Evolutionary conservation across 1,140 invertebrate species (phyloP).

Genomic region (Ceratosolen solmsi): DNA sequence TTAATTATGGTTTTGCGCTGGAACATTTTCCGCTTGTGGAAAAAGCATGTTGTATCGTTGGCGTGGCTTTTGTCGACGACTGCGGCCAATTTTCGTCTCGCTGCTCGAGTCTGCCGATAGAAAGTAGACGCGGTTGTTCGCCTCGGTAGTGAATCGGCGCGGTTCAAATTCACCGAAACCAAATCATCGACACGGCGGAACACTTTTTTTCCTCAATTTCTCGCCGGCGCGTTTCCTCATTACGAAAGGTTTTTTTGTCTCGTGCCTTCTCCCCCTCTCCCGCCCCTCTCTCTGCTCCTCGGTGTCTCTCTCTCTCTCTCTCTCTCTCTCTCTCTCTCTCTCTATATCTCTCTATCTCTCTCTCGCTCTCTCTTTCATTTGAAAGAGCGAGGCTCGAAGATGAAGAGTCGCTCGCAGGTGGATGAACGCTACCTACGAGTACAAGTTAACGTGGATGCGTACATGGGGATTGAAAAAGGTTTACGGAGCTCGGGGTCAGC

Average conservation of each 20-base stretch:
- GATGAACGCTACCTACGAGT: too few relatives aligned
- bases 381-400: background rate
- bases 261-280: background rate
- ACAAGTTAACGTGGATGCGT: background rate
- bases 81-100: background rate
- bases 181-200: constrained; percentile 29
- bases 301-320: background rate
- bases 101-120: background rate
- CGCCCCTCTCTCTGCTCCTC: background rate
- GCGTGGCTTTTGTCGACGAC: background rate
- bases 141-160: background rate
- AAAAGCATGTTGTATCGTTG: background rate
- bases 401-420: background rate
- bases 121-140: background rate
- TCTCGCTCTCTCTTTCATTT: background rate
- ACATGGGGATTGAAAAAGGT: too few relatives aligned
- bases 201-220: background rate
- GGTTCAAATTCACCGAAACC: constrained; percentile 35
- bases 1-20: too few relatives aligned
- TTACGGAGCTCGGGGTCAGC: background rate
- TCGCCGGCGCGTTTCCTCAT: background rate
- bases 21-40: too few relatives aligned
- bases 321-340: background rate
- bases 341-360: too few relatives aligned
- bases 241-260: constrained; percentile 46